Evolutionary conservation across 2,888 invertebrate species (phyloP), one percentile per base, ranked within the genome.

Genomic region (Pollenia amentaria): DNA sequence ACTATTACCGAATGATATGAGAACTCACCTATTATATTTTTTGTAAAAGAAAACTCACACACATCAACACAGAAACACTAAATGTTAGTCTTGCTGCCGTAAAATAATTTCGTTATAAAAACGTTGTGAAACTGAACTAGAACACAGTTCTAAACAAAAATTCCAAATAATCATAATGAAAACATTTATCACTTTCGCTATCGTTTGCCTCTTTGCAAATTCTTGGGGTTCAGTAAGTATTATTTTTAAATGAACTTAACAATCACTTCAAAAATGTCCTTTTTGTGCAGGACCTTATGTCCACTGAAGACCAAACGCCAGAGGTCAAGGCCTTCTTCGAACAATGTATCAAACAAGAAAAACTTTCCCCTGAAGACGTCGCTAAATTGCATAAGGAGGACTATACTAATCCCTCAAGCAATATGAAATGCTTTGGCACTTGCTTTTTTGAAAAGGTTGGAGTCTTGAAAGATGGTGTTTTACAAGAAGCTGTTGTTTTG

Each of bases 381-480:
- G 75, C 76, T 18, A 90, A 89, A 73, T 64, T 93, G 16, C 88
- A 88, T 73, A 89, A 88, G 76, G 89, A 88, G 84, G 89, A 91
- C 51, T 91, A 88, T 46, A 76, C 88, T 53, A 88, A 90, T 38
- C 88, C 89, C 48, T 90, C 83, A 44, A 89, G 90, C 40, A 90
- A 89, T 9, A 67, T 89, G 6, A 91, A 92, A 78, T 92, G 93
- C 87, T 92, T 92, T 78, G 86, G 91, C 53, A 91, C 91, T 73
- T 93, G 93, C 62, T 91, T 93, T 89, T 89, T 92, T 64, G 92
- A 92, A 81, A 90, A 91, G 88, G 67, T 87, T 0, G 92, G 91
- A 51, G 87, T 91, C 11, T 29, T 91, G 3, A 90, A 90, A 84
- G 89, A 91, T 69, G 91, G 90, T 2, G 90, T 88, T 1, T n/a